Evolutionary conservation across 2,113 vertebrate genomes (phyloP), one percentile per base, ranked within the genome.

Genomic region (Heterochromis multidens): DNA sequence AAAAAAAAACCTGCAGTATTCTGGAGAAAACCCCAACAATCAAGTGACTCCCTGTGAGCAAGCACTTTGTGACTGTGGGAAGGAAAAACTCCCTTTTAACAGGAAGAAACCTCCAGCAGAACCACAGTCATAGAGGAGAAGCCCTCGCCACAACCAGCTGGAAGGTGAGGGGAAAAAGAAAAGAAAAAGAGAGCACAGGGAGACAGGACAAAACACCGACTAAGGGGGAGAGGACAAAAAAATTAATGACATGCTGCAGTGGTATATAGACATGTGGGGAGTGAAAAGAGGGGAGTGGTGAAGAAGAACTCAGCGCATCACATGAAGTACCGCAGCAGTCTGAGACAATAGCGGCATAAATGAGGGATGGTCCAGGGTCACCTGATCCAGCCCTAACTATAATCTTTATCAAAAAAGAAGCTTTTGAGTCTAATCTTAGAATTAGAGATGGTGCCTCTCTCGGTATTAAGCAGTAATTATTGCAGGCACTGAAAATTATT

Each of bases 161-260:
- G n/a, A n/a, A n/a, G n/a, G n/a, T n/a, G n/a, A n/a, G n/a, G n/a
- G n/a, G n/a, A n/a, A n/a, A n/a, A n/a, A n/a, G n/a, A n/a, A n/a
- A n/a, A n/a, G n/a, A n/a, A n/a, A 35, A 35, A 35, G 8, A 35
- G 35, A 0, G 6, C 57, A 59, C 0, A 7, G 25, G 13, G 57
- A 59, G 23, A 59, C 25, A 0, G 25, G 25, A 59, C 57, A 59
- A n/a, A 59, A 27, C 57, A 27, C 57, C 25, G 6, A 59, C 25
- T 1, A 8, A 59, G 25, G 25, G 27, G 4, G 6, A 59, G 57
- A 59, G 57, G 57, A 27, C 12, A 7, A 59, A 59, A n/a, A 59
- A 59, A 13, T 27, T 12, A 59, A 59, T 59, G 57, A 59, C 13
- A 59, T 6, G 2, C 57, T 59, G 57, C 13, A 59, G 23, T 27